These are phyloP conservation scores for Zaprionus gabonicus DNA, from an alignment of 1,140 invertebrate genomes.

Conservation along the genomic window DNA sequence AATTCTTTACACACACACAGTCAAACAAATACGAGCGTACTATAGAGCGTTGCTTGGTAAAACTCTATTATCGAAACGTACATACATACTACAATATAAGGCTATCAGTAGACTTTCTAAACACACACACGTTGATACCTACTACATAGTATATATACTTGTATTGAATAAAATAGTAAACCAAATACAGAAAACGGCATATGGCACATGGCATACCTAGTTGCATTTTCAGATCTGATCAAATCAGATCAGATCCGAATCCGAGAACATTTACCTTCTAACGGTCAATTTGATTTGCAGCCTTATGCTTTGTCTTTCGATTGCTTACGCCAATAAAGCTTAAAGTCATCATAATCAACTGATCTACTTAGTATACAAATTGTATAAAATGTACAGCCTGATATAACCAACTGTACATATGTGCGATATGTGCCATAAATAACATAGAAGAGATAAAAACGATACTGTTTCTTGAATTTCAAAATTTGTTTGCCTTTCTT, in stretches of 20 bases:
- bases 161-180: conserved; percentile 18
- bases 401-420: conserved; percentile 69
- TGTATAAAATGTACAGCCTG: conserved; percentile 77
- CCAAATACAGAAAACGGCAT: conserved; percentile 14
- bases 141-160: conserved; percentile 18
- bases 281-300: conserved; percentile 73
- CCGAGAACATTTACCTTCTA: not conserved
- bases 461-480: not conserved
- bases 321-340: conserved; percentile 24
- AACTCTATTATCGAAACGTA: conserved; percentile 28
- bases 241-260: not conserved
- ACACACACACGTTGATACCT: conserved; percentile 48
- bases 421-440: conserved; percentile 81
- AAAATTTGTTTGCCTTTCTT: not conserved
- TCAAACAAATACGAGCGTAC: conserved; percentile 1
- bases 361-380: conserved; percentile 27
- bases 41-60: conserved; percentile 25
- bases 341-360: conserved; percentile 23
- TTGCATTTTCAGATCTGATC: not conserved
- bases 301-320: conserved; percentile 36
- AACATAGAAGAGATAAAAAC: conserved; percentile 19
- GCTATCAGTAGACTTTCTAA: conserved; percentile 36
- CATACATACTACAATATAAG: conserved; percentile 31
- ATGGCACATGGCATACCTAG: not conserved
- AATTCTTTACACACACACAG: conserved; percentile 18